These are phyloP conservation scores for Saccopteryx bilineata DNA, from an alignment of 2,113 vertebrate genomes.

Conservation along the genomic window DNA sequence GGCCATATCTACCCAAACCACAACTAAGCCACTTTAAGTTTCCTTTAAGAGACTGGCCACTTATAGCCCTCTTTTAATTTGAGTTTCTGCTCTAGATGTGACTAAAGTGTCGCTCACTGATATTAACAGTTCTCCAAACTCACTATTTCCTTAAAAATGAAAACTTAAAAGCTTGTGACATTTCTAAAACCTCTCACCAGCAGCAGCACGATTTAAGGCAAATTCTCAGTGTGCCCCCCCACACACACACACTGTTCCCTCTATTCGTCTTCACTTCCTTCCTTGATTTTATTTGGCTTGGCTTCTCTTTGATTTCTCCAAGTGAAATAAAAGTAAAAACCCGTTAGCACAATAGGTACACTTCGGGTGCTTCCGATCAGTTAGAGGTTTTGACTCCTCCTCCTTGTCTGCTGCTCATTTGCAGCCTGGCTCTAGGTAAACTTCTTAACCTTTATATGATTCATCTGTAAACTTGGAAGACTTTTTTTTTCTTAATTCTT, in stretches of 20 bases:
- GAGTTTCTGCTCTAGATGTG: slow-evolving; percentile 48
- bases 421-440: slow-evolving; percentile 27
- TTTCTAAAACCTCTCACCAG: slow-evolving; percentile 59
- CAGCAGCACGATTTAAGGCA: slow-evolving; percentile 20
- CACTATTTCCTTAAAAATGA: slow-evolving; percentile 65
- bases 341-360: slow-evolving; percentile 21
- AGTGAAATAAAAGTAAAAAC: slow-evolving; percentile 56
- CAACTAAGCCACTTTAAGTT: slow-evolving; percentile 58
- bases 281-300: slow-evolving; percentile 39
- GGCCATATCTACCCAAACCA: slow-evolving; percentile 45
- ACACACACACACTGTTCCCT: neutral
- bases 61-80: slow-evolving; percentile 58
- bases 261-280: neutral
- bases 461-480: slow-evolving; percentile 59
- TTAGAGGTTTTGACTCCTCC: neutral
- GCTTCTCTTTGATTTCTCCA: slow-evolving; percentile 58
- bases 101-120: slow-evolving; percentile 25
- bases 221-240: neutral
- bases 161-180: slow-evolving; percentile 48
- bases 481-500: slow-evolving; percentile 33
- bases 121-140: slow-evolving; percentile 31
- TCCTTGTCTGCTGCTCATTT: slow-evolving; percentile 27
- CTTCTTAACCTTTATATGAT: slow-evolving; percentile 28
- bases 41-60: slow-evolving; percentile 55
- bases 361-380: neutral